Conservation (phyloP, 2,797 vertebrate species). For the Typhlichthys eigenmanni region DNA sequence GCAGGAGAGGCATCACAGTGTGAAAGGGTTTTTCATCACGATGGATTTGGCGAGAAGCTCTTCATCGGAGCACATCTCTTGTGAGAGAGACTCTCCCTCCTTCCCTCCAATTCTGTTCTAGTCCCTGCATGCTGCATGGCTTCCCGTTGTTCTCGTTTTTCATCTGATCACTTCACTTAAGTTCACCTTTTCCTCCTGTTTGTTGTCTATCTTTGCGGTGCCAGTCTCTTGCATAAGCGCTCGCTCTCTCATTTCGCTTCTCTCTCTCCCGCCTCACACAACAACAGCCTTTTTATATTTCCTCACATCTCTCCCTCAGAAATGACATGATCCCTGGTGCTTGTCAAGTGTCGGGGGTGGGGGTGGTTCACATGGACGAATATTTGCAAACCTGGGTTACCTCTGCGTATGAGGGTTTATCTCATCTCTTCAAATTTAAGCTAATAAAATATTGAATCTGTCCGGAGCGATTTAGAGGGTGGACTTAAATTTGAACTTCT, state of each 20-base stretch:
- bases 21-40: slow-evolving; percentile 54
- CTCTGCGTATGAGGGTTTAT: slow-evolving; percentile 51
- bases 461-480: slow-evolving; percentile 48
- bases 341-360: slow-evolving; percentile 33
- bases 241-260: not conserved
- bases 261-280: slow-evolving; percentile 4
- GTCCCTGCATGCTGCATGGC: not conserved
- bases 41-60: slow-evolving; percentile 55
- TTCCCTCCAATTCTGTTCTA: not conserved
- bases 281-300: slow-evolving; percentile 35
- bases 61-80: slow-evolving; percentile 40
- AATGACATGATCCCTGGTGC: slow-evolving; percentile 34
- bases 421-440: slow-evolving; percentile 45
- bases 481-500: slow-evolving; percentile 58
- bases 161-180: not conserved
- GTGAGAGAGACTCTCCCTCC: slow-evolving; percentile 11
- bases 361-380: slow-evolving; percentile 42
- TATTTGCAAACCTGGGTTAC: slow-evolving; percentile 53
- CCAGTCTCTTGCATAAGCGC: not conserved
- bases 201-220: slow-evolving; percentile 8
- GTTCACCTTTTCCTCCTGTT: not conserved
- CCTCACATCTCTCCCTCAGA: slow-evolving; percentile 18
- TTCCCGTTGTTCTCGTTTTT: slow-evolving; percentile 33
- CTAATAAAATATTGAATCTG: slow-evolving; percentile 52
- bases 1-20: slow-evolving; percentile 41